These are phyloP conservation scores for Phymatocera aterrima DNA, from an alignment of 2,888 invertebrate genomes.

Conservation along the genomic window DNA sequence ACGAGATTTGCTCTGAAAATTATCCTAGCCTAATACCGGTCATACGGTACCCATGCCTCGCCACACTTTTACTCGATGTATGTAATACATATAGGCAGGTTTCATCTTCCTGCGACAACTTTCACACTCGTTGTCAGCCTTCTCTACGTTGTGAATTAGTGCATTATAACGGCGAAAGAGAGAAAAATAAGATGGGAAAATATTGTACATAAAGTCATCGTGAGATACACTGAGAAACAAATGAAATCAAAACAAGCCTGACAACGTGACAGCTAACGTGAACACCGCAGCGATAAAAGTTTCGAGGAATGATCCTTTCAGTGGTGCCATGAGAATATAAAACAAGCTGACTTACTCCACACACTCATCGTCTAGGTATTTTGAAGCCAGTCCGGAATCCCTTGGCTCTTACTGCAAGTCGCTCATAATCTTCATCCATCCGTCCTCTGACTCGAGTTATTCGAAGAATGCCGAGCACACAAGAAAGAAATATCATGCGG, in stretches of 20 bases:
- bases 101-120: constrained; percentile 15
- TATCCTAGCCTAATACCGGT: neutral
- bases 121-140: too few species aligned
- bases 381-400: neutral
- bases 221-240: constrained; percentile 6
- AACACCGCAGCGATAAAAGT: constrained; percentile 24
- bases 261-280: constrained; percentile 21
- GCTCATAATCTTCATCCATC: neutral
- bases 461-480: constrained; percentile 16
- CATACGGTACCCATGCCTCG: constrained; percentile 1
- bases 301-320: neutral
- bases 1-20: constrained; percentile 21
- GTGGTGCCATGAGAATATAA: neutral
- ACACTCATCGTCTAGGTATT: constrained; percentile 41
- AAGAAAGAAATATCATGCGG: constrained; percentile 16
- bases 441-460: neutral
- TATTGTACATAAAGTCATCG: neutral
- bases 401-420: neutral
- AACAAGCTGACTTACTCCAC: neutral
- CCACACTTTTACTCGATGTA: constrained; percentile 5
- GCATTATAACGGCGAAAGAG: neutral
- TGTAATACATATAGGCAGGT: neutral
- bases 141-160: neutral
- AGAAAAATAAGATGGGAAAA: neutral
- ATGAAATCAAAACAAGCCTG: neutral